A percentile compares a stretch with the other conserved stretches of the same genome.
Evolutionary conservation across 2,113 vertebrate genomes (phyloP).

Genomic region (Myrmophylax atrothorax): DNA sequence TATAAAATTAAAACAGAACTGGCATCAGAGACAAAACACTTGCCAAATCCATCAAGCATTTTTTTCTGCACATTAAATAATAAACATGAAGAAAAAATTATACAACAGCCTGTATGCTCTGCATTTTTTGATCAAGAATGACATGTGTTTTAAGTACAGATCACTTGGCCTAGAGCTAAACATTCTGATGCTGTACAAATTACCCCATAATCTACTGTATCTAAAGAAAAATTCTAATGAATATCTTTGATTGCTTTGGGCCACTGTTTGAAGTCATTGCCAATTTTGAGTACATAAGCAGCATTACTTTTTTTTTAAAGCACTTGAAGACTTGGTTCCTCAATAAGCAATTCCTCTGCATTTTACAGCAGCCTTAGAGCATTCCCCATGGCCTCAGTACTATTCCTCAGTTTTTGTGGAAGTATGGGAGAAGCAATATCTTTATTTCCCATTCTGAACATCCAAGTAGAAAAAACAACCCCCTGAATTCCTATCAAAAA

Average conservation of each 20-base stretch:
- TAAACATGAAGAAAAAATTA: neutral
- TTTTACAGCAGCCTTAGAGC: neutral
- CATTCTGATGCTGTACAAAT: neutral
- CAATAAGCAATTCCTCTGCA: neutral
- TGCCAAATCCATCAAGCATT: neutral
- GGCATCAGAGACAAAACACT: slow-evolving; percentile 18
- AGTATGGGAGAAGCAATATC: neutral
- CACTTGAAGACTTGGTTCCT: neutral
- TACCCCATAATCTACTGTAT: neutral
- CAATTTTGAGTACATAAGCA: neutral
- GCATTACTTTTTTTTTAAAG: neutral
- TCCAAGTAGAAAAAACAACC: neutral
- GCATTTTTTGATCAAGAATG: neutral
- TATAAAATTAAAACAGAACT: slow-evolving; percentile 70
- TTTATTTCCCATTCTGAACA: neutral
- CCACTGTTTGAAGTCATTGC: neutral
- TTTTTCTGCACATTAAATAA: neutral
- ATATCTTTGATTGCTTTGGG: neutral
- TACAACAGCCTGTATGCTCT: neutral
- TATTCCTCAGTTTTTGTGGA: neutral
- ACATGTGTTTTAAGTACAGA: neutral
- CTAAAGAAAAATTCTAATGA: neutral
- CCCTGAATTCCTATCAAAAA: neutral
- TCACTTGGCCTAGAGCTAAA: neutral
- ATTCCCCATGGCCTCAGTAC: neutral